phyloP scores from a whole-genome alignment of 2,888 invertebrate species.

The Calameuta idolon region DNA sequence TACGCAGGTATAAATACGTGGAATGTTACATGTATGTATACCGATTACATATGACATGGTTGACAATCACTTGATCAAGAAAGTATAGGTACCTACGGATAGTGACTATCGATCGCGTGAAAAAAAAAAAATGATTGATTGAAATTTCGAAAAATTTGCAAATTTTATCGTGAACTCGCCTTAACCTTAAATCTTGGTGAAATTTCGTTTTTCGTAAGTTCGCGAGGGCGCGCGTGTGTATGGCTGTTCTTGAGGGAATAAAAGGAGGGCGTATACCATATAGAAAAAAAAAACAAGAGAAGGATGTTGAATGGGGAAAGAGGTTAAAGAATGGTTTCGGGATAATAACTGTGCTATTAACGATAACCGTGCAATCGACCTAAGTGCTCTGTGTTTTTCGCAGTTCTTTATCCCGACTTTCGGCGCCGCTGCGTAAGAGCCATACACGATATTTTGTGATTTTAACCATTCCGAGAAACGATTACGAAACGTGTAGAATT shows the following conservation, averaged over 20 bases:
- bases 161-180: background rate
- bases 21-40: no score
- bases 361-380: conserved; percentile 27
- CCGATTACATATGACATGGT: no score
- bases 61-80: no score
- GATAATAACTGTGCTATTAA: conserved; percentile 28
- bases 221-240: background rate
- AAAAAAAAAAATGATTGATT: background rate
- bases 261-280: background rate
- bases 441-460: background rate
- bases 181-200: background rate
- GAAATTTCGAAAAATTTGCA: background rate
- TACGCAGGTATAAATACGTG: no score
- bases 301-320: conserved; percentile 4
- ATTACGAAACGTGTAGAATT: background rate
- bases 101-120: no score
- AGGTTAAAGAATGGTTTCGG: conserved; percentile 16
- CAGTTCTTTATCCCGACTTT: conserved; percentile 2
- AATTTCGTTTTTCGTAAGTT: background rate
- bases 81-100: no score
- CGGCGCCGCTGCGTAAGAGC: background rate
- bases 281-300: background rate
- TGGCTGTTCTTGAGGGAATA: background rate
- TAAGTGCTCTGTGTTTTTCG: conserved; percentile 28
- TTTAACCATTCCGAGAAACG: background rate